Evolutionary conservation across 2,888 invertebrate genomes (phyloP), one percentile per base, ranked within the genome.

Genomic region (Agrotis ipsilon): DNA sequence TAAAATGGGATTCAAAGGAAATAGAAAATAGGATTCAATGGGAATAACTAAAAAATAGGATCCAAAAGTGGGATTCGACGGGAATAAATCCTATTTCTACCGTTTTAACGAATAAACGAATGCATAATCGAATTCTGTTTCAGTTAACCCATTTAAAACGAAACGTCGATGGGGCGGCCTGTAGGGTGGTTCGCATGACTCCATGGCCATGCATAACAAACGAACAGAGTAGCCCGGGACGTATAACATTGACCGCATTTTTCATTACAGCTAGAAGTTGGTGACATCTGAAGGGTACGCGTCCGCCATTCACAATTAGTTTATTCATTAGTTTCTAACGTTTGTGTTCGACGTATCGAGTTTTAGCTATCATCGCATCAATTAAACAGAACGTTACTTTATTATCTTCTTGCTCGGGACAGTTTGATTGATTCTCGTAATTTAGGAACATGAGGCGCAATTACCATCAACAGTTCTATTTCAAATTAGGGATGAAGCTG

Each of bases 251-350:
- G 75, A 48, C 32, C 74, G 43, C 39, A 19, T 61, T 73, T 78
- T 73, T 78, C 57, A 76, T 72, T 76, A 78, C 32, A 61, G 60
- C 32, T 43, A 43, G 18, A 73, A 57, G 46, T 73, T 67, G 11
- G 78, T 78, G 79, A 78, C 67, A 67, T 57, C 43, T 19, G 24
- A 78, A 60, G n/a, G 27, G 13, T 57, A 67, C 51, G 43, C 24
- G 45, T 1, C 39, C 18, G 51, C 51, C 60, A 49, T 61, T 67
- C 43, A 55, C 48, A 78, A 78, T 78, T 75, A 72, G 51, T 60
- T 78, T 57, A 65, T 60, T 72, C 49, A 78, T 75, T 75, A 78
- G 67, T 51, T 48, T 19, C 60, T 4, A 18, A 19, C 51, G 19
- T 61, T 78, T 46, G 13, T 13, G 18, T 45, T 49, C 11, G 24